Conservation (phyloP, 2,888 invertebrate species). For the Sminthurides aquaticus region DNA sequence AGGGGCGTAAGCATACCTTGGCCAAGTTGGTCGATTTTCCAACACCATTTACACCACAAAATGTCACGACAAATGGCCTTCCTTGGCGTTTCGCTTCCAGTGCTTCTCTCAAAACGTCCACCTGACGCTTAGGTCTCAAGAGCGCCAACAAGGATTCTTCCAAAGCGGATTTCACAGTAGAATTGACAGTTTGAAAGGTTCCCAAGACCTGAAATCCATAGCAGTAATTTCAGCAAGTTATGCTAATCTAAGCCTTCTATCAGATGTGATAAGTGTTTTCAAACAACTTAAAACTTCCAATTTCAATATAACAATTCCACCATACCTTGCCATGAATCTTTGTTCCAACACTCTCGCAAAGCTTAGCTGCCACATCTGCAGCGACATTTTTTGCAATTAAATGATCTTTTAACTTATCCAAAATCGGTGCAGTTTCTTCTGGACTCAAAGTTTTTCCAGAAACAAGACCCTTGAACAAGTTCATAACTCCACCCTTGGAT, state of each 20-base stretch:
- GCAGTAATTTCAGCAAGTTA: background rate
- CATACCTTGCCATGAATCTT: conserved; percentile 76
- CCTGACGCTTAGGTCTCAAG: conserved; percentile 84
- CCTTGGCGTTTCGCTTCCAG: conserved; percentile 70
- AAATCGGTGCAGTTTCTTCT: conserved; percentile 71
- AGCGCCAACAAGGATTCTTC: conserved; percentile 88
- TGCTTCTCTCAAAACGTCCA: conserved; percentile 93
- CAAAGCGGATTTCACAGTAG: conserved; percentile 76
- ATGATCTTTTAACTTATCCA: conserved; percentile 92
- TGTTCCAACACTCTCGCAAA: conserved; percentile 84
- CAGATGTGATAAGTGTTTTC: no score
- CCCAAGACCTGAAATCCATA: conserved; percentile 64
- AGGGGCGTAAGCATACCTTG: conserved; percentile 64
- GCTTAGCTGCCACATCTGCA: conserved; percentile 82
- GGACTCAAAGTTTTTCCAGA: conserved; percentile 76
- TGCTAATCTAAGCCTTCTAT: no score
- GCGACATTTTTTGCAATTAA: conserved; percentile 97
- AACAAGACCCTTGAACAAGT: conserved; percentile 59
- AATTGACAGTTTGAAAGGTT: conserved; percentile 88
- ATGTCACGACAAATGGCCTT: conserved; percentile 91
- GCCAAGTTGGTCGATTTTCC: conserved; percentile 98
- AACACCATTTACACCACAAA: conserved; percentile 98
- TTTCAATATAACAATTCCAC: background rate
- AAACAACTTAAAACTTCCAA: background rate
- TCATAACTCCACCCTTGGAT: conserved; percentile 48